Base-by-base conservation (phyloP, 2,888 invertebrate genomes). In the Willowsia nigromaculata region DNA sequence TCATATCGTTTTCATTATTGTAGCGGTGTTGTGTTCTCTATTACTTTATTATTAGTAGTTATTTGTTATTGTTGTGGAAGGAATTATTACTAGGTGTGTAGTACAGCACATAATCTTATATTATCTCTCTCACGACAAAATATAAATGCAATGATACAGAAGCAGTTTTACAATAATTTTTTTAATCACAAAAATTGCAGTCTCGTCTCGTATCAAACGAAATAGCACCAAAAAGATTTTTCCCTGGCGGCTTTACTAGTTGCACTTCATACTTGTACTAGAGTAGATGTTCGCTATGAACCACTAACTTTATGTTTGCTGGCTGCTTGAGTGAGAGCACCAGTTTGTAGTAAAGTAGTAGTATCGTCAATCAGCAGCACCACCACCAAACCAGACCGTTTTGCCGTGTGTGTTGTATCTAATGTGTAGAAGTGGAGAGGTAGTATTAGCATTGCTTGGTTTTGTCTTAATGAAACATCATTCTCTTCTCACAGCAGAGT, bases 261-360 rank as follows among this genome's bases (percentile, higher is more conserved):
- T 81, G 81, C 81, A 81, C 62, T 81, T 81, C 22, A 53, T 59
- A 81, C 62, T 81, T 62, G 81, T 81, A 81, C 81, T 81, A 81
- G 78, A 50, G 27, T 81, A 78, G 33, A 33, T n/a, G 78, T 30
- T 53, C 33, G 78, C 40, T 22, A 53, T 25, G 53, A 78, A 43
- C 53, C 78, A 78, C 50, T 7, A 78, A 78, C 50, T 53, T 78
- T 50, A 78, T 78, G 78, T n/a, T n/a, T n/a, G n/a, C n/a, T n/a
- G n/a, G n/a, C n/a, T n/a, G n/a, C n/a, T n/a, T n/a, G n/a, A n/a
- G n/a, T n/a, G n/a, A n/a, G n/a, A n/a, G n/a, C 18, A 33, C n/a
- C 50, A 59, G 27, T 18, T 40, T 5, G 40, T 40, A 40, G 40
- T 40, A 40, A 40, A n/a, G 40, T 40, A 40, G 40, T 40, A 4